Conservation (phyloP, 2,888 invertebrate genomes). For the Drosophila monieri region DNA sequence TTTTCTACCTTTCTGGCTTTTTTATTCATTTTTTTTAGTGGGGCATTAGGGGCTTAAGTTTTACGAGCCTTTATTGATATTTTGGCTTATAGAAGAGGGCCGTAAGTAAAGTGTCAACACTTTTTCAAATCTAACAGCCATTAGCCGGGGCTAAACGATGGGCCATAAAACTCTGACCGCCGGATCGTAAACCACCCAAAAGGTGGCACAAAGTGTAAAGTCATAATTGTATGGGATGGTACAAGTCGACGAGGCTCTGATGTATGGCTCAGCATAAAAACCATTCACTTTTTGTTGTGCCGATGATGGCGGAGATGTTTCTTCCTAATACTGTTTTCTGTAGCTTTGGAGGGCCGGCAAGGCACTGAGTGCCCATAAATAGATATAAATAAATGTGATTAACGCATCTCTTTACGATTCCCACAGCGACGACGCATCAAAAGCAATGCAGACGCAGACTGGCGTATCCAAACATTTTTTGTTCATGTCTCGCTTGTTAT, state of each 20-base stretch:
- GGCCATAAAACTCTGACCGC: conserved; percentile 55
- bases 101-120: conserved; percentile 67
- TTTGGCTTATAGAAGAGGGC: conserved; percentile 12
- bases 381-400: conserved; percentile 62
- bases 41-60: conserved; percentile 34
- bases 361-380: conserved; percentile 63
- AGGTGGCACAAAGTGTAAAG: conserved; percentile 53
- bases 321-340: conserved; percentile 37
- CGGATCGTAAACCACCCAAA: conserved; percentile 72
- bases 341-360: conserved; percentile 44
- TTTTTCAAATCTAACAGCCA: conserved; percentile 54
- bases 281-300: conserved; percentile 72
- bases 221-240: conserved; percentile 52
- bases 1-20: conserved; percentile 9
- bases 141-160: conserved; percentile 50
- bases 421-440: conserved; percentile 38
- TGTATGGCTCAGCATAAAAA: conserved; percentile 66
- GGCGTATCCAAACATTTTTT: conserved; percentile 24
- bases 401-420: conserved; percentile 64
- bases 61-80: conserved; percentile 73
- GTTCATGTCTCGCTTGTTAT: conserved; percentile 8
- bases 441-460: conserved; percentile 37
- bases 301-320: conserved; percentile 7
- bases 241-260: conserved; percentile 18
- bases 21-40: conserved; percentile 4